Evolutionary conservation across 2,888 invertebrate species (phyloP).

Genomic region (Dolichopus griseipennis): DNA sequence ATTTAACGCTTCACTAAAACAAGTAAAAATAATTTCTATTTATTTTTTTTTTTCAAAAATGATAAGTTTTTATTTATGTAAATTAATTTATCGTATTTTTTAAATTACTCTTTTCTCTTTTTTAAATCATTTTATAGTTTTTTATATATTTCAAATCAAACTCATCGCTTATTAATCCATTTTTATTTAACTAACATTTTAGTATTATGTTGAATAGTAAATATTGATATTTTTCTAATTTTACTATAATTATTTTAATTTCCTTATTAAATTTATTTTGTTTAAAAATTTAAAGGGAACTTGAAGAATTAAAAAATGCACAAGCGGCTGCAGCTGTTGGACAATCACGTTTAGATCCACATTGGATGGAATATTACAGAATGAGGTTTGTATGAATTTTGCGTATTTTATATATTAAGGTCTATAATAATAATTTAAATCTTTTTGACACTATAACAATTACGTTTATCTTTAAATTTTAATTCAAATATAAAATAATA

Average conservation of each 20-base stretch:
- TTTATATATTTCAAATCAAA: background rate
- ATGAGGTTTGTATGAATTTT: constrained; percentile 53
- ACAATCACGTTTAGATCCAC: constrained; percentile 62
- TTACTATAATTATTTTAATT: too few relatives aligned
- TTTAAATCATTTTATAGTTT: background rate
- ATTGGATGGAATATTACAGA: constrained; percentile 85
- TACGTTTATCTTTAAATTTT: too few relatives aligned
- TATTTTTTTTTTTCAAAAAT: background rate
- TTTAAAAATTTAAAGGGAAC: constrained; percentile 50
- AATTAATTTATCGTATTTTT: background rate
- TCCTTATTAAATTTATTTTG: background rate
- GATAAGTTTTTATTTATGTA: too few relatives aligned
- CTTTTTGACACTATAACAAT: too few relatives aligned
- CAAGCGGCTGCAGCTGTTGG: constrained; percentile 52
- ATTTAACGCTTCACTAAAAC: background rate
- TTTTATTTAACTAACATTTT: too few relatives aligned
- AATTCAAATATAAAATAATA: too few relatives aligned
- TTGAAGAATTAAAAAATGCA: constrained; percentile 73
- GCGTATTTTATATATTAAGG: too few relatives aligned
- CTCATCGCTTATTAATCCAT: background rate
- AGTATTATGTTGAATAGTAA: too few relatives aligned
- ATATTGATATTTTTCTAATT: too few relatives aligned
- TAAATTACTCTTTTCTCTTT: background rate
- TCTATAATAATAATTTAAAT: too few relatives aligned
- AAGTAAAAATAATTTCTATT: background rate